Evolutionary conservation across 2,888 invertebrate species (phyloP), one percentile per base, ranked within the genome.

Genomic region (Leptopilina myrica): DNA sequence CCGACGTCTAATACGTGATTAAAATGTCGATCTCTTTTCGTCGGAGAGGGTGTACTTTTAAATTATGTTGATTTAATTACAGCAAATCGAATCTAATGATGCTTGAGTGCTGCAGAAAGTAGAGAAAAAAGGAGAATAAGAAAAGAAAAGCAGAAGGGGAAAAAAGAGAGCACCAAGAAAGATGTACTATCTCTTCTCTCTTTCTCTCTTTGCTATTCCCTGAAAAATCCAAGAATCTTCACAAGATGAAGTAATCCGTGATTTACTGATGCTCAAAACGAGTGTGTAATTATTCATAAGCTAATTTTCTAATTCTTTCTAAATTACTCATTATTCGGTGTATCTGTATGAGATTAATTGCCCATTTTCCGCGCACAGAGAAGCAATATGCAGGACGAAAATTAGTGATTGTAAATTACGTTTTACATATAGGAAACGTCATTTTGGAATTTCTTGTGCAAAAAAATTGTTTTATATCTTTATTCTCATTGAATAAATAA

Each of bases 1-100:
- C 46, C 53, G 59, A 78, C 33, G 78, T 69, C 62, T 59, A 77
- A 67, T 67, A 59, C 67, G 77, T 67, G 67, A 77, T 77, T 73
- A 73, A 73, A 73, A 73, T 73, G 73, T 73, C 73, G 73, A 73
- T 73, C 73, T 73, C 56, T 73, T 73, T 73, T 59, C 53, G 73
- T 73, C 33, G 33, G 49, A 49, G 73, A 59, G 56, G 56, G 73
- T 59, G 73, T 33, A 53, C 73, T 73, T 59, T 73, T 15, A 40
- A 59, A 73, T 73, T 73, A 69, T 14, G 53, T 33, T 73, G 56
- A 73, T 73, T 73, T 73, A 73, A 73, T 73, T 73, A 73, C 56
- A n/a, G 33, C n/a, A 73, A 56, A 73, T 73, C 73, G 73, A 73
- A 73, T 56, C 53, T 73, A 73, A 73, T 73, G 73, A 73, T 73